Evolutionary conservation across 2,888 invertebrate species (phyloP).

Genomic region (Eueremaeus valkanovi): DNA sequence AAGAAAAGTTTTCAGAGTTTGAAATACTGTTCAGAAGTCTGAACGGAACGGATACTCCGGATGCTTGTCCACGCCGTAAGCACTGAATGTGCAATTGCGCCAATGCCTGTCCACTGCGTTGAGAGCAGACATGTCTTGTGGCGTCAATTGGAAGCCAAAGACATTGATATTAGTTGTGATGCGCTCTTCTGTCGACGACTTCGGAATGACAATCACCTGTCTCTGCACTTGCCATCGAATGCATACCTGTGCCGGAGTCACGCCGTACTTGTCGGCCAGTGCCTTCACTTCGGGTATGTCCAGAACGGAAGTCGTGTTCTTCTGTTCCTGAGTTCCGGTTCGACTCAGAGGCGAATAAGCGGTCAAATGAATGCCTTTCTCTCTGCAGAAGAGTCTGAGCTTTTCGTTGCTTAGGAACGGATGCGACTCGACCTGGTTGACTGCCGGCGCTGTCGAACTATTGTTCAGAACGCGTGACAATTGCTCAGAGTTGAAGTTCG

Average conservation of each 20-base stretch:
- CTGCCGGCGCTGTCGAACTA: background rate
- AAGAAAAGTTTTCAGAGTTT: too few species aligned
- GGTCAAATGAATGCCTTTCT: conserved; percentile 50
- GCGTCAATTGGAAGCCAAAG: conserved; percentile 66
- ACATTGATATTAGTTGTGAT: conserved; percentile 68
- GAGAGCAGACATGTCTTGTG: conserved; percentile 65
- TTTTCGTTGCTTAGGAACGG: conserved; percentile 36
- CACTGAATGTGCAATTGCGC: too few species aligned
- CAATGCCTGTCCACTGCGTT: too few species aligned
- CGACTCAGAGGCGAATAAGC: conserved; percentile 48
- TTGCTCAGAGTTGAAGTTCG: conserved; percentile 74
- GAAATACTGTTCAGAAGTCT: too few species aligned
- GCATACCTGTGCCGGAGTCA: conserved; percentile 63
- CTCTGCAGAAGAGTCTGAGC: conserved; percentile 47
- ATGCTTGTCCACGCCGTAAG: too few species aligned
- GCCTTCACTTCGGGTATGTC: conserved; percentile 63
- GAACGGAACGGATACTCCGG: too few species aligned
- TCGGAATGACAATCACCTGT: conserved; percentile 71
- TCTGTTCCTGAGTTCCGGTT: background rate
- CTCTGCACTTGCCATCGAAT: conserved; percentile 65
- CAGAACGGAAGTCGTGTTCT: conserved; percentile 59
- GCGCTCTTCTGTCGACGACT: conserved; percentile 70
- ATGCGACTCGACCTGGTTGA: conserved; percentile 36
- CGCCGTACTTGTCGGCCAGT: conserved; percentile 64
- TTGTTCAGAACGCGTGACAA: too few species aligned